A percentile compares a stretch with the other conserved stretches of the same genome.
Conservation (phyloP, 2,797 vertebrate genomes). For the Dendrocincla tyrannina region DNA sequence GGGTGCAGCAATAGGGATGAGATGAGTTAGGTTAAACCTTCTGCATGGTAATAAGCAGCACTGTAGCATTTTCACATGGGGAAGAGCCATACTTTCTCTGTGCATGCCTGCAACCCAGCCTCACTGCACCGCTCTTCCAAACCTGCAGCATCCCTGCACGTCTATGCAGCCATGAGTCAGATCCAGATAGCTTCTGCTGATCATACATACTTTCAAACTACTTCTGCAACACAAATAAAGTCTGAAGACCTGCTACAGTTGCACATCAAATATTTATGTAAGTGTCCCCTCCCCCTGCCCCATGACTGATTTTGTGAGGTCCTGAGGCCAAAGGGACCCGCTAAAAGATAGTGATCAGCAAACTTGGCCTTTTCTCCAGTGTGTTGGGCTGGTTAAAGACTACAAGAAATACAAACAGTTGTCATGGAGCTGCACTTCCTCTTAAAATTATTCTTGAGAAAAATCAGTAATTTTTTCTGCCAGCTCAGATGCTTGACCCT, state of each 20-base stretch:
- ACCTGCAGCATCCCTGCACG: not conserved
- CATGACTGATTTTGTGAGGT: not conserved
- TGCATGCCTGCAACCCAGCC: not conserved
- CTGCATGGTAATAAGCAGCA: not conserved
- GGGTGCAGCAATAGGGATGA: not conserved
- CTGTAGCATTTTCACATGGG: not conserved
- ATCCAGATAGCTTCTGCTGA: not conserved
- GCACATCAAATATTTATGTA: not conserved
- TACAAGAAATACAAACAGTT: slow-evolving; percentile 14
- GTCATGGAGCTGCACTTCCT: slow-evolving; percentile 47
- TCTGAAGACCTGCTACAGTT: not conserved
- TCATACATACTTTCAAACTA: not conserved
- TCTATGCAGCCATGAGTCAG: not conserved
- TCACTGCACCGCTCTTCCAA: not conserved
- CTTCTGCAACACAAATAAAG: not conserved
- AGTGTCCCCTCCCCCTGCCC: not conserved
- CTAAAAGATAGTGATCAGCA: not conserved
- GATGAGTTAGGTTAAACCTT: not conserved
- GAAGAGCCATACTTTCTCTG: not conserved
- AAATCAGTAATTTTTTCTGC: not conserved
- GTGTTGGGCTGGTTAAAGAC: not conserved
- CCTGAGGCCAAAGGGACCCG: not conserved
- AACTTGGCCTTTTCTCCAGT: not conserved
- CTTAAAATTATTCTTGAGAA: not conserved
- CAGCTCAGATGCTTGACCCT: not conserved